These are phyloP conservation scores for Elanus axillaris DNA, from an alignment of 2,113 vertebrate species.

Conservation along the genomic window DNA sequence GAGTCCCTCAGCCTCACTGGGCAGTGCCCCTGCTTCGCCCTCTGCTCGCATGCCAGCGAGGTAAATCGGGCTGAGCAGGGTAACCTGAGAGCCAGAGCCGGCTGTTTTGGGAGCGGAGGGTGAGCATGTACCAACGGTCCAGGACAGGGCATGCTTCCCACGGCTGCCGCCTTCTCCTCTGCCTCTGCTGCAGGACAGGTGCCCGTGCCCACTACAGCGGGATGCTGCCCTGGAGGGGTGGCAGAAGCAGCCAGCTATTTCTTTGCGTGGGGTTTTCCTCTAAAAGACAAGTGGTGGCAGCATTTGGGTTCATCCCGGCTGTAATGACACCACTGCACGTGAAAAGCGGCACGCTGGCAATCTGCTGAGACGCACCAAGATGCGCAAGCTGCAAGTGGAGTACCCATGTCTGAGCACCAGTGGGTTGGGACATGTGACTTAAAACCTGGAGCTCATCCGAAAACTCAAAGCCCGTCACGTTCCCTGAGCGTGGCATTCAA, in stretches of 20 bases:
- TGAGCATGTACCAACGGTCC: background rate
- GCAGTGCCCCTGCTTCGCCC: background rate
- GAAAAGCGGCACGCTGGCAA: rapidly evolving
- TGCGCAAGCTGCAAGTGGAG: rapidly evolving
- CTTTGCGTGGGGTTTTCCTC: background rate
- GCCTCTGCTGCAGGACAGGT: background rate
- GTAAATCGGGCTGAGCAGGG: background rate
- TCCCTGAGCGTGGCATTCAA: background rate
- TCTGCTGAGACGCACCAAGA: background rate
- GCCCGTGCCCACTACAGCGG: background rate
- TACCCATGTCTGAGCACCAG: rapidly evolving
- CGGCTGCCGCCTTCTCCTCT: background rate
- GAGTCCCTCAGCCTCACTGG: background rate
- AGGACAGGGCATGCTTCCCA: background rate
- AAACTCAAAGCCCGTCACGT: rapidly evolving
- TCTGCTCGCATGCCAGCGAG: rapidly evolving
- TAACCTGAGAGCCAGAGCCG: background rate
- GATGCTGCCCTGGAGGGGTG: background rate
- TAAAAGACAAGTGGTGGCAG: background rate
- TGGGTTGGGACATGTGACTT: background rate
- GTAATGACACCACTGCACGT: background rate
- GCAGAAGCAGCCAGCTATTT: background rate
- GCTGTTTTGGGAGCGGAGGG: background rate
- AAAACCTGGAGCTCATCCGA: background rate
- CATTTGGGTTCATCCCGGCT: background rate